Evolutionary conservation across 1,140 invertebrate species (phyloP), one percentile per base, ranked within the genome.

Genomic region (Pogonognathellus flavescens): DNA sequence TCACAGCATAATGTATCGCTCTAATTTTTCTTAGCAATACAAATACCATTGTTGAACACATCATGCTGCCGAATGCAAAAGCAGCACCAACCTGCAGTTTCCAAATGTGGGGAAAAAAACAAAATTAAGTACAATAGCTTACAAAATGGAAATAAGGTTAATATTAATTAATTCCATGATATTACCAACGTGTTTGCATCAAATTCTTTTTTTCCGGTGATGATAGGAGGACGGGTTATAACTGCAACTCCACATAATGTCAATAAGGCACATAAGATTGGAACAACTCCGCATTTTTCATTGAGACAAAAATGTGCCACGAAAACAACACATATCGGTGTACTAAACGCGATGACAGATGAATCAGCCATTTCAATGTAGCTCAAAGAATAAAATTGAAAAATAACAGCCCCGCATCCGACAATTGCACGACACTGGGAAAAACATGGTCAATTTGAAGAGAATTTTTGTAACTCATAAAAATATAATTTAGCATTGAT

Each of bases 1-100:
- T 85, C 16, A 86, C 0, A 7, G 62, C 55, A 53, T 85, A 86
- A 82, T 88, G 87, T 13, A 88, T 80, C 20, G 80, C 3, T 52
- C 84, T 20, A 0, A 88, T 13, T 53, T 16, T 14, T 41, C 85
- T 66, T 53, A 88, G 82, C 10, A 88, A n/a, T 18, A 88, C 25
- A 10, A 62, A 41, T 11, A 62, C 59, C 7, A 86, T 16, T 4
- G 87, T 53, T 14, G 18, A 18, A 31, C 8, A 50, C 1, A 86
- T 41, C 85, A 88, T 85, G 55, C 82, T 82, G 2, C 13, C 10
- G 25, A 86, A 49, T 18, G 85, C 85, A 6, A 86, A 52, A 2
- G 0, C 1, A 14, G 55, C 50, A 25, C 87, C 87, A 16, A 83
- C 82, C 87, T 88, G 25, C 53, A n/a, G n/a, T n/a, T n/a, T n/a